Percentiles rank a stretch among this genome's conserved stretches.
Conservation (phyloP, 1,140 invertebrate genomes). For the Colletes latitarsis region DNA sequence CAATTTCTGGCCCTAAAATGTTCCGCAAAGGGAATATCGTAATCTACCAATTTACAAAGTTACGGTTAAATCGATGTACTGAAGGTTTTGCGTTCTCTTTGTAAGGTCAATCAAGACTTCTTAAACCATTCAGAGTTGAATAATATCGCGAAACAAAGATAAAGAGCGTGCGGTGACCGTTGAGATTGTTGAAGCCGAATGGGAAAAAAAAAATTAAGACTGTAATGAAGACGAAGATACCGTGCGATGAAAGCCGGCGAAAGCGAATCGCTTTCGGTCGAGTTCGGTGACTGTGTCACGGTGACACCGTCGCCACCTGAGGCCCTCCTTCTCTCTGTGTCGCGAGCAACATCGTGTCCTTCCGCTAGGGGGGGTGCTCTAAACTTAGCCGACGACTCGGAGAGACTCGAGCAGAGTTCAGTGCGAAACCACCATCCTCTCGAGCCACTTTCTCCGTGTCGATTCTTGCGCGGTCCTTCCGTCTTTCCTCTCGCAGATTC, state of each 20-base stretch:
- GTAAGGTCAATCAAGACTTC: no score
- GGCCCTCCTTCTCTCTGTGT: slow-evolving; percentile 14
- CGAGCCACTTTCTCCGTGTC: slow-evolving; percentile 44
- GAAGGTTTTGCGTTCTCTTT: no score
- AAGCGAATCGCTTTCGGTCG: slow-evolving; percentile 31
- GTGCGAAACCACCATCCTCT: slow-evolving; percentile 58
- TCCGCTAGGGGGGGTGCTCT: slow-evolving; percentile 43
- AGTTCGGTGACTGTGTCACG: slow-evolving; percentile 34
- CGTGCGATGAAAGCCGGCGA: slow-evolving; percentile 29
- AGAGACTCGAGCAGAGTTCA: slow-evolving; percentile 51
- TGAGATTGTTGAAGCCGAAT: neutral
- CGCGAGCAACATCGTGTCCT: slow-evolving; percentile 27
- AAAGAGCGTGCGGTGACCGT: no score
- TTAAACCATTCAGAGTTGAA: no score
- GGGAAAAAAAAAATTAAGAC: neutral
- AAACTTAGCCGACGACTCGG: slow-evolving; percentile 54
- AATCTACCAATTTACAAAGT: no score
- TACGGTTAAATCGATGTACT: no score
- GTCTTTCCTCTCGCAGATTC: neutral
- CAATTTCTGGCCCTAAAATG: no score
- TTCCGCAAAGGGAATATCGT: no score
- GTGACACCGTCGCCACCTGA: slow-evolving; percentile 30
- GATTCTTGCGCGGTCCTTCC: neutral
- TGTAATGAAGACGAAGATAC: neutral
- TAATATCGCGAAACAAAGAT: no score